Evolutionary conservation across 2,888 invertebrate species (phyloP).

Genomic region (Drosophila macrospina): DNA sequence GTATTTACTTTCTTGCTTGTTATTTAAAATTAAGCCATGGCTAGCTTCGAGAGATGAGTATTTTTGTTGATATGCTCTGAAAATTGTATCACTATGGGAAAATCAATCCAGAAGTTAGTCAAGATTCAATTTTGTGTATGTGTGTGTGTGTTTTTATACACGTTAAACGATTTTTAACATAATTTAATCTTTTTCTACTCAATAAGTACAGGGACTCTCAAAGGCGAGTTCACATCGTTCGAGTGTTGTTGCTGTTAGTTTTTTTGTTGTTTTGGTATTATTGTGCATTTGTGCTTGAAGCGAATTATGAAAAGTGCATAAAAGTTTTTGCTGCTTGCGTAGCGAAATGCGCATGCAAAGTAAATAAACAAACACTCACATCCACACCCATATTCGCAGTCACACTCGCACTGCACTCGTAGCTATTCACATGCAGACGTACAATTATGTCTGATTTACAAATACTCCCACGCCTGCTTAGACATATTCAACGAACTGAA

Average conservation of each 20-base stretch:
- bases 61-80: no score
- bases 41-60: no score
- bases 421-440: slow-evolving; percentile 21
- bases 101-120: no score
- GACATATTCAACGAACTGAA: slow-evolving; percentile 19
- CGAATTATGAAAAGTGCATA: slow-evolving; percentile 74
- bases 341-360: slow-evolving; percentile 65
- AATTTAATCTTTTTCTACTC: no score
- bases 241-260: slow-evolving; percentile 10
- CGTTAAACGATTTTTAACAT: no score
- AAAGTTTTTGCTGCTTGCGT: slow-evolving; percentile 63
- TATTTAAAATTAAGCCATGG: no score
- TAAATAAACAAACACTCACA: slow-evolving; percentile 45
- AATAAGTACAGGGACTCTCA: no score
- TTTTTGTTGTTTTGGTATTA: slow-evolving; percentile 42
- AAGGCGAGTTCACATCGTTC: no score
- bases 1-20: no score
- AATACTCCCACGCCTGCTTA: slow-evolving; percentile 51
- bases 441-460: slow-evolving; percentile 58
- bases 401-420: slow-evolving; percentile 1
- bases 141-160: no score
- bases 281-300: slow-evolving; percentile 78
- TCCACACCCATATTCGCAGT: slow-evolving; percentile 9
- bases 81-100: no score
- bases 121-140: no score